Base-by-base conservation (phyloP, 1,140 invertebrate species). In the Magallana angulata region DNA sequence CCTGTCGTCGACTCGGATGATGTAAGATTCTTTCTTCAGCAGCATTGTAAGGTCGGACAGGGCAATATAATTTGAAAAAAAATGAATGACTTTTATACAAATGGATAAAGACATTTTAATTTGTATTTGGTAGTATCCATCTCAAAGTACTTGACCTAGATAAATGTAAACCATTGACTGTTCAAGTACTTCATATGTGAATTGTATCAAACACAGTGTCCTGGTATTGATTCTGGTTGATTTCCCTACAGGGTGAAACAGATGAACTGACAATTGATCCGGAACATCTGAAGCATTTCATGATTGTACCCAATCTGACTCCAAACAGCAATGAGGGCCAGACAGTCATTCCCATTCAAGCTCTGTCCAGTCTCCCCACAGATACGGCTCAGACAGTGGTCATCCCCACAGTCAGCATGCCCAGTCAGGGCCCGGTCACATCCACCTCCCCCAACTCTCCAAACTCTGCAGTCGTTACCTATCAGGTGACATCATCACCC, bases 251-350 rank as follows among this genome's bases (percentile, higher is more conserved):
- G 59, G 76, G 30, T 56, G 81, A 88, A 16, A 84, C 84, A 85
- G 92, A 92, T 82, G 92, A 92, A 36, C 58, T 91, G 6, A 85
- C 90, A 5, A 87, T 92, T 30, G 92, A 92, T 82, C 84, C 91
- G 56, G 92, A 92, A 84, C 87, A 89, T 56, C 89, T 92, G 48
- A 89, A 92, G 85, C 89, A 89, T n/a, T 89, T 90, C n/a, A 91
- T 92, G 85, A 89, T 91, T 16, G 91, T 92, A 36, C 90, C 91
- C 16, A 86, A 87, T 56, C 76, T 91, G 58, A 84, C 68, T 12
- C 62, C 85, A 36, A 76, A 76, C 48, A 71, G 56, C n/a, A 68
- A 5, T 7, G 68, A 86, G 12, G 84, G 82, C 11, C 71, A 81
- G 48, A 81, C 88, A 4, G 84, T 89, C 14, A 89, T 89, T 59